Base-by-base conservation (phyloP, 2,113 vertebrate genomes). In the Laticauda laticaudata region DNA sequence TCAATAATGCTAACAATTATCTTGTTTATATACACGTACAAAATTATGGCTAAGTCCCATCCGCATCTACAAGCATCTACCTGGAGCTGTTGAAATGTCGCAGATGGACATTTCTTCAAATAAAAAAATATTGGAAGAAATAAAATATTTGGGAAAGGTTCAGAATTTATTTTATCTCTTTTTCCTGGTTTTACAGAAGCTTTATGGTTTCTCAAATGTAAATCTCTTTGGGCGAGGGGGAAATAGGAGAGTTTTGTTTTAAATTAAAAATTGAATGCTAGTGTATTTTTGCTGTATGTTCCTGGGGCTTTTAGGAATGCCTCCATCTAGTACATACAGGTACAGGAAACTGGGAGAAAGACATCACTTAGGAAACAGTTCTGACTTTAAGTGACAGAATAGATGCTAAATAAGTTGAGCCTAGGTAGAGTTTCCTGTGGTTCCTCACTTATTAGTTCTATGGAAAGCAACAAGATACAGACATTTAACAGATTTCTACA, bases 331-430 rank as follows among this genome's bases (percentile, higher is more conserved):
- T 90, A 29, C 26, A 24, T 51, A 14, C 55, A 86, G 88, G 43
- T 64, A 86, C 45, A 93, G 75, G 88, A 93, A 90, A 39, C 56
- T 55, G 92, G 88, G 88, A 93, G 45, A 45, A 93, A 90, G 75
- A 61, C 29, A 93, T 90, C 90, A n/a, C 43, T 93, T 86, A 90
- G 92, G 88, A 93, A 93, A 93, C 88, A 12, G 69, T 20, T 43
- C 75, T 61, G 29, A 55, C 55, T 93, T 93, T 61, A 86, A 90
- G 55, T 90, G 75, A 93, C 75, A 86, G 92, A 93, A 61, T 54
- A 59, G 59, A n/a, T 59, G 26, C 69, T 90, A 86, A 90, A 53
- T 92, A 90, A 53, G 88, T 86, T 86, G 92, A 86, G 21, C 7
- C 55, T 43, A 39, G 86, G 69, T 57, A 90, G 55, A 43, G 86